Base-by-base conservation (phyloP, 1,140 invertebrate genomes). In the Trichoplusia ni region DNA sequence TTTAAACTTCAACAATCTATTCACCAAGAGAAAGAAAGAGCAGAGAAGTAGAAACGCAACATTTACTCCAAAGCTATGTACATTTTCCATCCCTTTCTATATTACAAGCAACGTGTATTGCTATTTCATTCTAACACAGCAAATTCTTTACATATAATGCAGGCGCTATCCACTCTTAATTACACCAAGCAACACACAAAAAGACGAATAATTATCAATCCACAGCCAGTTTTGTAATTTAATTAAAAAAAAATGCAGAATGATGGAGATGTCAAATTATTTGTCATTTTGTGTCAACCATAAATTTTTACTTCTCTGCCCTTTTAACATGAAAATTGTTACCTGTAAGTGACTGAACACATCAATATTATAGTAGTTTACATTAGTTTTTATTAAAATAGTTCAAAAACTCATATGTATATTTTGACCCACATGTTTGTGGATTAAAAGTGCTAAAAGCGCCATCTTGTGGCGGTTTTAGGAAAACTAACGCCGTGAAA, bases 351-450 rank as follows among this genome's bases (percentile, higher is more conserved):
- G 40, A 16, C 23, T 59, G 56, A 59, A 59, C 56, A 59, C 56
- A 59, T 59, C 42, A 59, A 59, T n/a, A n/a, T 59, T 59, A 59
- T 27, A 37, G 23, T 59, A 59, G 27, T n/a, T 59, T 59, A 51
- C 31, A 46, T 59, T 59, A 14, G 33, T 59, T 58, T 59, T 59
- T 59, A 59, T 31, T 38, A 46, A 59, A 59, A 59, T 46, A 14
- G 56, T 23, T 59, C 42, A 31, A 59, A 59, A 59, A 59, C 38
- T 58, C 27, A 59, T 18, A 33, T 46, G 54, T 31, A 59, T 44
- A 33, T 42, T 31, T 31, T 21, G 13, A 27, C 29, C 4, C 2
- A n/a, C n/a, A n/a, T n/a, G n/a, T n/a, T n/a, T n/a, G n/a, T n/a
- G n/a, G n/a, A n/a, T 27, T 4, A 44, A 6, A 18, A 14, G 16